Conservation (phyloP, 2,888 invertebrate species). For the Machimus rusticus region DNA sequence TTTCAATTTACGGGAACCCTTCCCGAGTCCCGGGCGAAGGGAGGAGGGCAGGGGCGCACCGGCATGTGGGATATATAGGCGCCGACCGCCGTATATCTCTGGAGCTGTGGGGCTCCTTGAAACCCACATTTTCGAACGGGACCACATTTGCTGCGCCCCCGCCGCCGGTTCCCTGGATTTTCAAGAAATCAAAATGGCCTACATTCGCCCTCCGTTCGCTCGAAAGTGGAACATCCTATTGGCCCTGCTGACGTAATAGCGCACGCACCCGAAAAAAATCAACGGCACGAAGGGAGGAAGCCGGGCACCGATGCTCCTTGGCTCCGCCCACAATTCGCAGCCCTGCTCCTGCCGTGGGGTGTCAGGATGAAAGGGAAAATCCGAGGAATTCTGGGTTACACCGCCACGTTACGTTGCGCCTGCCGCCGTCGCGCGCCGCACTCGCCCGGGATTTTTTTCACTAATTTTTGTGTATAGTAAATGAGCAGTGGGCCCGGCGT, state of each 20-base stretch:
- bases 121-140: background rate
- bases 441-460: background rate
- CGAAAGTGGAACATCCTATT: slow-evolving; percentile 51
- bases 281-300: background rate
- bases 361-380: slow-evolving; percentile 51
- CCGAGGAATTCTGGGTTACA: slow-evolving; percentile 48
- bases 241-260: slow-evolving; percentile 49
- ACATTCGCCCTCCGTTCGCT: slow-evolving; percentile 47
- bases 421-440: background rate
- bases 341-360: slow-evolving; percentile 38
- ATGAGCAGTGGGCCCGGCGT: background rate
- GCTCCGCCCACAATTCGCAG: slow-evolving; percentile 49
- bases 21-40: background rate
- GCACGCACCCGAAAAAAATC: slow-evolving; percentile 48
- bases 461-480: slow-evolving; percentile 1
- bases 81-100: background rate
- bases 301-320: slow-evolving; percentile 14
- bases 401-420: slow-evolving; percentile 49
- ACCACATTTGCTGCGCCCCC: background rate
- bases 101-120: background rate
- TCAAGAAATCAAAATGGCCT: slow-evolving; percentile 52
- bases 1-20: background rate
- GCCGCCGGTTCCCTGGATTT: background rate
- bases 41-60: background rate
- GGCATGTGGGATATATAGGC: background rate